Evolutionary conservation across 2,888 invertebrate species (phyloP).

Genomic region (Prosopocoilus inquinatus): DNA sequence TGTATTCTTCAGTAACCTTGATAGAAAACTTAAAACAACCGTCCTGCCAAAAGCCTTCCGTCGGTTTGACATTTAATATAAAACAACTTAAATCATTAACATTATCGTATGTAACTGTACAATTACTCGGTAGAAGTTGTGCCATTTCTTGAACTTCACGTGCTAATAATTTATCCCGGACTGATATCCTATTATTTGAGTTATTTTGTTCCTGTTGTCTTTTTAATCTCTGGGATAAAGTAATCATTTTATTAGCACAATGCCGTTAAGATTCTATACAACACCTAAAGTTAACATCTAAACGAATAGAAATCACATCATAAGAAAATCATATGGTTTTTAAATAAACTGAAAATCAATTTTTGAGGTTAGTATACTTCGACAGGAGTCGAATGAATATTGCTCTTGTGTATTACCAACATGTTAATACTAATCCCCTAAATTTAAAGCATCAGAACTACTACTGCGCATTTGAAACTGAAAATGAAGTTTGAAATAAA

Average conservation of each 20-base stretch:
- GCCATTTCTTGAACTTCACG: slow-evolving; percentile 88
- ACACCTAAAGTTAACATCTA: too few relatives aligned
- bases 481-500: too few relatives aligned
- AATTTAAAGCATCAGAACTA: too few relatives aligned
- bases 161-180: slow-evolving; percentile 75
- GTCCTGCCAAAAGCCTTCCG: slow-evolving; percentile 85
- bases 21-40: slow-evolving; percentile 86
- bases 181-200: slow-evolving; percentile 62
- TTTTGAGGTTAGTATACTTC: too few relatives aligned
- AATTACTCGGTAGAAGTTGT: slow-evolving; percentile 76
- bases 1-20: slow-evolving; percentile 89
- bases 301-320: too few relatives aligned
- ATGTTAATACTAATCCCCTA: too few relatives aligned
- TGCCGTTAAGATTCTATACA: too few relatives aligned
- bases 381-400: too few relatives aligned
- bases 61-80: slow-evolving; percentile 72
- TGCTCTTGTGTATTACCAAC: too few relatives aligned
- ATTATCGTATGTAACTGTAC: slow-evolving; percentile 77
- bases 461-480: too few relatives aligned
- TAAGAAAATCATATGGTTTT: too few relatives aligned
- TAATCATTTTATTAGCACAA: slow-evolving; percentile 58
- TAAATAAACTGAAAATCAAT: too few relatives aligned
- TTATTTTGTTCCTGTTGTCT: slow-evolving; percentile 56
- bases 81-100: slow-evolving; percentile 82
- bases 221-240: slow-evolving; percentile 69